phyloP scores from a whole-genome alignment of 2,797 vertebrate species.

The Corythornis leucogaster region DNA sequence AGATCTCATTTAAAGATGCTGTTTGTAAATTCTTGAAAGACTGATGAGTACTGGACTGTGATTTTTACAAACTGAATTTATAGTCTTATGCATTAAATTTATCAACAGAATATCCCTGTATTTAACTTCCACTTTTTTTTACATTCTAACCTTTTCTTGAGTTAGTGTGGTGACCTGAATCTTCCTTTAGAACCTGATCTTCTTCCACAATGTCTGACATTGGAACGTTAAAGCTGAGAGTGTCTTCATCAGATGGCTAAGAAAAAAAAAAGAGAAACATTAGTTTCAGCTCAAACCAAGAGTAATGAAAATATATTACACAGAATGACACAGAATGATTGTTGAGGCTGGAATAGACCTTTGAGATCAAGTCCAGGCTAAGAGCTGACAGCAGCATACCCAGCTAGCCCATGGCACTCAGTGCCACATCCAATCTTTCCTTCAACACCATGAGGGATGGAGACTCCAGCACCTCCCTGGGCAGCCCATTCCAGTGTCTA shows the following conservation, averaged over 20 bases:
- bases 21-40: not conserved
- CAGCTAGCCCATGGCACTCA: too few relatives aligned
- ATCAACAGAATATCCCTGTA: not conserved
- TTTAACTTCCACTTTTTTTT: not conserved
- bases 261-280: not conserved
- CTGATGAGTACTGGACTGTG: not conserved
- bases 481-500: too few relatives aligned
- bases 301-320: not conserved
- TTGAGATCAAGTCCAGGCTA: too few relatives aligned
- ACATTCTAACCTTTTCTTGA: slow-evolving; percentile 83
- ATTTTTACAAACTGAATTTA: not conserved
- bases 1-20: not conserved
- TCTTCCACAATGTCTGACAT: slow-evolving; percentile 94
- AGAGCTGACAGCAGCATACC: too few relatives aligned
- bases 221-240: slow-evolving; percentile 87
- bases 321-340: too few relatives aligned
- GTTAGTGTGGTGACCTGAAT: slow-evolving; percentile 84
- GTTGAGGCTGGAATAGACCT: too few relatives aligned
- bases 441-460: too few relatives aligned
- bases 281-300: not conserved
- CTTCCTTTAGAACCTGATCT: slow-evolving; percentile 87
- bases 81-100: not conserved
- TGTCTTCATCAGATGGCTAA: slow-evolving; percentile 95
- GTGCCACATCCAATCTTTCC: too few relatives aligned
- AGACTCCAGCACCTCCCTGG: too few relatives aligned